Conservation (phyloP, 2,888 invertebrate species). For the Sesia apiformis region DNA sequence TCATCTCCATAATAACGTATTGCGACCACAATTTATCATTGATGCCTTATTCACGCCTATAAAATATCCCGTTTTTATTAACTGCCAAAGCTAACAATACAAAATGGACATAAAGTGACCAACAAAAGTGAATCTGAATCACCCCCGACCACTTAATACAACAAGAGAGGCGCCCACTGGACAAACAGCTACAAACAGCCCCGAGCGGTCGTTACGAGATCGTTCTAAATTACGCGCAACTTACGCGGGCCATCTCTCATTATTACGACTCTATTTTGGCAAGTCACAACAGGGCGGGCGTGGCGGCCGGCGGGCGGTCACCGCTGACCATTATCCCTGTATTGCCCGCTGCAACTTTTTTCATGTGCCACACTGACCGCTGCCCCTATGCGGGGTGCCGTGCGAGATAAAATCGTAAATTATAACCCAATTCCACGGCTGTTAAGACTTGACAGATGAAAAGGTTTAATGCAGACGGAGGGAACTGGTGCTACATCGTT, state of each 20-base stretch:
- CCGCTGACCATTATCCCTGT: slow-evolving; percentile 52
- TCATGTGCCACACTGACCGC: slow-evolving; percentile 55
- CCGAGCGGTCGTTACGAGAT: slow-evolving; percentile 47
- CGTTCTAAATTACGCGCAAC: slow-evolving; percentile 61
- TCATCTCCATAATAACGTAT: slow-evolving; percentile 13
- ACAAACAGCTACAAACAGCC: slow-evolving; percentile 56
- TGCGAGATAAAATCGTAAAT: slow-evolving; percentile 72
- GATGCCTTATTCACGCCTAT: background rate
- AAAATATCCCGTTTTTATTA: background rate
- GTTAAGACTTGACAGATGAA: slow-evolving; percentile 72
- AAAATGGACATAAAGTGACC: slow-evolving; percentile 48
- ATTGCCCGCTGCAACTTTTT: slow-evolving; percentile 50
- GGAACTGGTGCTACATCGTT: slow-evolving; percentile 58
- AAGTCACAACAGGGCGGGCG: slow-evolving; percentile 66
- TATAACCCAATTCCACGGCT: slow-evolving; percentile 72
- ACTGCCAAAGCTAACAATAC: slow-evolving; percentile 32
- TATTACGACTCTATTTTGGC: slow-evolving; percentile 71
- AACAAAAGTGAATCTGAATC: slow-evolving; percentile 63
- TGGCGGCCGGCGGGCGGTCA: slow-evolving; percentile 38
- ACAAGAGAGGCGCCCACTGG: slow-evolving; percentile 41
- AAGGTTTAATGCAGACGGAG: slow-evolving; percentile 58
- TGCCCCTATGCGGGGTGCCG: slow-evolving; percentile 66
- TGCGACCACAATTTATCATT: background rate
- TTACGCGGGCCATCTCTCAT: slow-evolving; percentile 66
- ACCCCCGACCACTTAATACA: slow-evolving; percentile 40